A percentile compares a stretch with the other conserved stretches of the same genome.
Conservation (phyloP, 2,888 invertebrate species). For the Dendrolimus pini region DNA sequence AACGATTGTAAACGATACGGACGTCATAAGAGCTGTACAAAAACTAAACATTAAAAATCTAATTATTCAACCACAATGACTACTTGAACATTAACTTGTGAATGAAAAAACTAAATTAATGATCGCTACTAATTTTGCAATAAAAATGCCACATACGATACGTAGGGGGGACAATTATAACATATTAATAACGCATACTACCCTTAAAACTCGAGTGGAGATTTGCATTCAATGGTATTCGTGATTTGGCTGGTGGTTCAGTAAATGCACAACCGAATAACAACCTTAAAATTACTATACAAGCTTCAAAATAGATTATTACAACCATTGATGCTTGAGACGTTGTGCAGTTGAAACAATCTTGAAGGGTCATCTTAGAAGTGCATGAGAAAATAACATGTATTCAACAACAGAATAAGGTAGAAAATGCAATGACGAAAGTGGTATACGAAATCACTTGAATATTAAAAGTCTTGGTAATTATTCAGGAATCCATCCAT, state of each 20-base stretch:
- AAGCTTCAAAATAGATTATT: conserved; percentile 15
- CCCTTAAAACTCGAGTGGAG: conserved; percentile 73
- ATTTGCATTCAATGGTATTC: conserved; percentile 71
- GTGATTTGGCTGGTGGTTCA: conserved; percentile 56
- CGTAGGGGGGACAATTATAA: conserved; percentile 65
- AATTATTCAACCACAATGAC: conserved; percentile 51
- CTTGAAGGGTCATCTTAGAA: conserved; percentile 62
- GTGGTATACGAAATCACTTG: conserved; percentile 57
- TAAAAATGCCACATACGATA: conserved; percentile 76
- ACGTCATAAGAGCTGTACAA: conserved; percentile 45
- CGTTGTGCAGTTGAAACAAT: conserved; percentile 24
- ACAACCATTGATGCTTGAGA: conserved; percentile 17
- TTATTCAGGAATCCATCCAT: conserved; percentile 77
- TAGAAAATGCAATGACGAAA: conserved; percentile 12
- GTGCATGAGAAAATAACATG: conserved; percentile 32
- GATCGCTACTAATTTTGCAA: conserved; percentile 73
- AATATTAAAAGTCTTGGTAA: conserved; percentile 77
- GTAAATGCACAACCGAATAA: conserved; percentile 16
- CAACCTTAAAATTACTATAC: conserved; percentile 13
- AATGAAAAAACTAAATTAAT: conserved; percentile 75
- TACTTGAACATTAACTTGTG: conserved; percentile 62
- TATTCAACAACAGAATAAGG: conserved; percentile 30
- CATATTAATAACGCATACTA: conserved; percentile 74
- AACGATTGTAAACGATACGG: conserved; percentile 57
- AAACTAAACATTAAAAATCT: conserved; percentile 38